Base-by-base conservation (phyloP, 2,888 invertebrate genomes). In the Gastrophysa polygoni region DNA sequence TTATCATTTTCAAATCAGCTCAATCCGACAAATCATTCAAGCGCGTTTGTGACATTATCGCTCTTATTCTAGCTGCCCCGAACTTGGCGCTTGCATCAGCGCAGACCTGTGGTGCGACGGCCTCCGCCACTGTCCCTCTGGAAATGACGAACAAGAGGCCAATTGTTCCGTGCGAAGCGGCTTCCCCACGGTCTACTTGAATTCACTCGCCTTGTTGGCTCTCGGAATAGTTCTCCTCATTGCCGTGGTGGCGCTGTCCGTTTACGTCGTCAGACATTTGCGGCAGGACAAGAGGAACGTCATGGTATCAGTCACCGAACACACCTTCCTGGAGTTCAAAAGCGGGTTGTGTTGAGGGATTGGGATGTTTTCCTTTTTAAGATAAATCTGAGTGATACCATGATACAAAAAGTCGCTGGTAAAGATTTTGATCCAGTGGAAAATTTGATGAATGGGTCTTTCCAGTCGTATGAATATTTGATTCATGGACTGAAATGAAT, bases 41-140 rank as follows among this genome's bases (percentile, higher is more conserved):
- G n/a, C n/a, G n/a, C n/a, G n/a, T n/a, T n/a, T n/a, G n/a, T n/a
- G n/a, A 29, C 16, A 32, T 66, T 57, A 52, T 32, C 64, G n/a
- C n/a, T n/a, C n/a, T 64, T 72, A 72, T 77, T 81, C 56, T 82
- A 91, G 91, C 76, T 92, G 92, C 74, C 92, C 92, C 0, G 92
- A 92, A 77, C 82, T 92, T 55, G 90, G 91, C 66, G 92, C 92
- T 0, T 93, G 92, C 78, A 92, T 92, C 73, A 90, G 89, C 66
- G 85, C 90, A 1, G 86, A 89, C 1, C 78, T 93, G 3, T 92
- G 92, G 92, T 93, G 92, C 79, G 92, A 93, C 77, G 91, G 92
- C 0, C 85, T 88, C 44, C 83, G 86, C 1, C 91, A 93, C 75
- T 93, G 93, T 76, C 92, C 92, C 11, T 91, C 91, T 3, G 92